phyloP scores from a whole-genome alignment of 2,888 invertebrate species.

The Nematopogon swammerdamellus region DNA sequence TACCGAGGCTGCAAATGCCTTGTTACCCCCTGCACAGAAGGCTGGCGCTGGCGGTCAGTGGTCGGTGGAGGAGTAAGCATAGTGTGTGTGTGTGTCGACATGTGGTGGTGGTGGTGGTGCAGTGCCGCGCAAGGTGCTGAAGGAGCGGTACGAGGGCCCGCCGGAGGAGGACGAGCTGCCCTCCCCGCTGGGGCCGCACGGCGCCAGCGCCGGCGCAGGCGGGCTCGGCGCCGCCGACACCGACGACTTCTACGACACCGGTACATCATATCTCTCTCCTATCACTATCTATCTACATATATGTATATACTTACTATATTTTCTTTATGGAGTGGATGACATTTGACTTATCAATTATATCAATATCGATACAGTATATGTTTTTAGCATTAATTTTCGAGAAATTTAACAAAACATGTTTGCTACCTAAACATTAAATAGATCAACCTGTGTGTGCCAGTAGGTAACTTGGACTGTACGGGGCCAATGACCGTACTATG shows the following conservation, averaged over 20 bases:
- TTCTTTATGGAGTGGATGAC: constrained; percentile 8
- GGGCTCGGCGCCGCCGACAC: neutral
- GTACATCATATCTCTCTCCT: too few relatives aligned
- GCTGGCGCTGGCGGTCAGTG: neutral
- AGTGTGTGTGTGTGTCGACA: neutral
- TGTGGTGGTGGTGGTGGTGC: constrained; percentile 16
- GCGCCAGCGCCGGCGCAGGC: neutral
- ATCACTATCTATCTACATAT: neutral
- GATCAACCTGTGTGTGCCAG: too few relatives aligned
- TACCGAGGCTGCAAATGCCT: too few relatives aligned
- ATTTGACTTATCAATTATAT: constrained; percentile 7
- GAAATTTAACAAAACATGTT: too few relatives aligned
- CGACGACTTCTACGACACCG: neutral
- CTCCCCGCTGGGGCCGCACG: neutral
- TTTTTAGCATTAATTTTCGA: too few relatives aligned
- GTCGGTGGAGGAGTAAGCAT: neutral
- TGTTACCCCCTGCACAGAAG: too few relatives aligned
- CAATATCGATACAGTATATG: constrained; percentile 5
- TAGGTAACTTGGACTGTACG: too few relatives aligned
- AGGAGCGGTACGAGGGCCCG: constrained; percentile 77
- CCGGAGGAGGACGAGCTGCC: constrained; percentile 69
- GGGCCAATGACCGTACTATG: too few relatives aligned
- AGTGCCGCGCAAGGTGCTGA: constrained; percentile 82
- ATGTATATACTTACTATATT: too few relatives aligned
- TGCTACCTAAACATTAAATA: too few relatives aligned